phyloP scores from a whole-genome alignment of 1,140 invertebrate genomes.

The Acyrthosiphon pisum region DNA sequence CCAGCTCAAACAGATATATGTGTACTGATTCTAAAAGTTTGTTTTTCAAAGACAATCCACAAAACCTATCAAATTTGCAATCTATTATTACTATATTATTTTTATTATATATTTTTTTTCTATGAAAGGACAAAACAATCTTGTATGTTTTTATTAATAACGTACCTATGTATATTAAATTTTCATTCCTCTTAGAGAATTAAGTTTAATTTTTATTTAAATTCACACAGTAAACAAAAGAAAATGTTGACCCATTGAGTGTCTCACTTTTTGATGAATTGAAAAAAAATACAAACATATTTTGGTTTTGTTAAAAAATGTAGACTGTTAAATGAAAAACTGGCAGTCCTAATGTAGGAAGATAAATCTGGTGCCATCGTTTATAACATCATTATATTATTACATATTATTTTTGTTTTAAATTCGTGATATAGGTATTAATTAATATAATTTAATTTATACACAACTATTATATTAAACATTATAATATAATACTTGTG shows the following conservation, averaged over 20 bases:
- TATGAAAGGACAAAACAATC: conserved; percentile 49
- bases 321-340: conserved; percentile 30
- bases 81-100: conserved; percentile 36
- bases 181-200: conserved; percentile 53
- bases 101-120: conserved; percentile 31
- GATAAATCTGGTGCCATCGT: conserved; percentile 50
- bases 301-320: not conserved
- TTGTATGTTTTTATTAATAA: conserved; percentile 53
- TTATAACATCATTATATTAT: conserved; percentile 31
- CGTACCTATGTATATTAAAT: conserved; percentile 45
- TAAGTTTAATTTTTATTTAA: conserved; percentile 47
- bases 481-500: conserved; percentile 34
- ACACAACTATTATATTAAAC: conserved; percentile 39
- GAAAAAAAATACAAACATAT: not conserved
- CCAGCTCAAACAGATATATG: conserved; percentile 87
- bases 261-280: not conserved
- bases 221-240: not conserved
- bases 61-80: conserved; percentile 53
- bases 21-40: conserved; percentile 70
- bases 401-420: conserved; percentile 14
- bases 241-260: not conserved
- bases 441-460: conserved; percentile 45
- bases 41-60: conserved; percentile 50
- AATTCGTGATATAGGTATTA: conserved; percentile 54
- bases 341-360: not conserved